Percentiles rank a stretch among this genome's conserved stretches.
phyloP scores from a whole-genome alignment of 2,113 vertebrate genomes.

The Perca flavescens region DNA sequence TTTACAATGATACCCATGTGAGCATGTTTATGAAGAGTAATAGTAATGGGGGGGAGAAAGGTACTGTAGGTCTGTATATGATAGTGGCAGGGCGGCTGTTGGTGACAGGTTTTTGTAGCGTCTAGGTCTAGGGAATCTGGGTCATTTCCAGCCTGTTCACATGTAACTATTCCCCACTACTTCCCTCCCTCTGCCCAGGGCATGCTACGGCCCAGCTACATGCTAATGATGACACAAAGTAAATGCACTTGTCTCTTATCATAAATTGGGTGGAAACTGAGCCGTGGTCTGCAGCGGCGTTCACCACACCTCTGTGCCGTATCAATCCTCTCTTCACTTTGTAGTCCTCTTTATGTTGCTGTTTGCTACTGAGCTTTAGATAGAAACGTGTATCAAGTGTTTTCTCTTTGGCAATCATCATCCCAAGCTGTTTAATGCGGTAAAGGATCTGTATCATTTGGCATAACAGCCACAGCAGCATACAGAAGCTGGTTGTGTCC shows the following conservation, averaged over 20 bases:
- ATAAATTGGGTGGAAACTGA: constrained; percentile 33
- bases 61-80: constrained; percentile 57
- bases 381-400: neutral
- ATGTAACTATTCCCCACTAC: constrained; percentile 73
- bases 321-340: constrained; percentile 24
- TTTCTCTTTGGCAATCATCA: neutral
- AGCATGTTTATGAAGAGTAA: constrained; percentile 37
- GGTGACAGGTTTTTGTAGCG: constrained; percentile 76
- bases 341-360: constrained; percentile 12
- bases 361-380: constrained; percentile 15
- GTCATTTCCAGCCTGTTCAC: constrained; percentile 84
- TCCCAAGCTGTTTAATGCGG: constrained; percentile 3
- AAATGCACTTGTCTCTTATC: constrained; percentile 53
- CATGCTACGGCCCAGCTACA: constrained; percentile 74
- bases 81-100: constrained; percentile 70
- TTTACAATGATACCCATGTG: constrained; percentile 7
- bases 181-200: constrained; percentile 74
- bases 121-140: constrained; percentile 82
- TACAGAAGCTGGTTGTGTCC: constrained; percentile 16
- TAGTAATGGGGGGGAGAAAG: constrained; percentile 30
- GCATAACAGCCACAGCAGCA: neutral
- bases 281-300: neutral
- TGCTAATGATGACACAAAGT: constrained; percentile 75
- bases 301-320: constrained; percentile 14
- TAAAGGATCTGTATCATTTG: constrained; percentile 15